Percentiles rank a stretch among this genome's conserved stretches.
These are phyloP conservation scores for Gryon sp. DNA, from an alignment of 1,140 invertebrate genomes.

Conservation along the genomic window DNA sequence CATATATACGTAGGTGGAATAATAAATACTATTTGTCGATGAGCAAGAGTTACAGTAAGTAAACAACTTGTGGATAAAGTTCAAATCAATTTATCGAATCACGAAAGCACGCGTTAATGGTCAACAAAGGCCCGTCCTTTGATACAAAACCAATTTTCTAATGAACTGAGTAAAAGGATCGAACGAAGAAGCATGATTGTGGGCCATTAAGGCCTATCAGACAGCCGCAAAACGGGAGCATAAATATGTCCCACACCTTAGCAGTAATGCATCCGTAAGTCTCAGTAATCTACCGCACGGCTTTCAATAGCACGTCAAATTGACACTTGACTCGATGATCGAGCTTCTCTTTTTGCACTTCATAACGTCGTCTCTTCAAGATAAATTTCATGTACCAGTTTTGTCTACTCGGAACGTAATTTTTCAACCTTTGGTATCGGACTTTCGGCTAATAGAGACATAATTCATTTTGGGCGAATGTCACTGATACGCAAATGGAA, in stretches of 20 bases:
- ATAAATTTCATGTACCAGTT: constrained; percentile 35
- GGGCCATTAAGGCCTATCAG: constrained; percentile 74
- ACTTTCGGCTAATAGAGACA: constrained; percentile 72
- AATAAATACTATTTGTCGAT: neutral
- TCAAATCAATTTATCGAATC: constrained; percentile 12
- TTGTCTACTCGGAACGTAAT: constrained; percentile 24
- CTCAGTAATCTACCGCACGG: constrained; percentile 59
- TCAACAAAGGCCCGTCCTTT: constrained; percentile 9
- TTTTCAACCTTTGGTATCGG: constrained; percentile 12
- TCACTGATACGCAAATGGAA: constrained; percentile 76
- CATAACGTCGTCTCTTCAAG: constrained; percentile 1
- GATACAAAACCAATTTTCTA: constrained; percentile 33
- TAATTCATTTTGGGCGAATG: constrained; percentile 72
- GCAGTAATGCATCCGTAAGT: constrained; percentile 74
- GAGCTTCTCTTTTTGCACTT: constrained; percentile 30
- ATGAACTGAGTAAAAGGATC: constrained; percentile 12
- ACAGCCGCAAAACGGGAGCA: constrained; percentile 64
- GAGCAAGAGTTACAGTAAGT: neutral
- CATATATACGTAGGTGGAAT: no score
- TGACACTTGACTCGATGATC: constrained; percentile 38
- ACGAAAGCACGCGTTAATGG: constrained; percentile 22
- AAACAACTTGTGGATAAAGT: neutral
- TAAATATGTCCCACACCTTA: constrained; percentile 74
- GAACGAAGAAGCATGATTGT: constrained; percentile 64
- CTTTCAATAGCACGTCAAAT: constrained; percentile 42